Percentiles rank a stretch among this genome's conserved stretches.
phyloP scores from a whole-genome alignment of 2,797 vertebrate species.

The Sebastes nivosus region DNA sequence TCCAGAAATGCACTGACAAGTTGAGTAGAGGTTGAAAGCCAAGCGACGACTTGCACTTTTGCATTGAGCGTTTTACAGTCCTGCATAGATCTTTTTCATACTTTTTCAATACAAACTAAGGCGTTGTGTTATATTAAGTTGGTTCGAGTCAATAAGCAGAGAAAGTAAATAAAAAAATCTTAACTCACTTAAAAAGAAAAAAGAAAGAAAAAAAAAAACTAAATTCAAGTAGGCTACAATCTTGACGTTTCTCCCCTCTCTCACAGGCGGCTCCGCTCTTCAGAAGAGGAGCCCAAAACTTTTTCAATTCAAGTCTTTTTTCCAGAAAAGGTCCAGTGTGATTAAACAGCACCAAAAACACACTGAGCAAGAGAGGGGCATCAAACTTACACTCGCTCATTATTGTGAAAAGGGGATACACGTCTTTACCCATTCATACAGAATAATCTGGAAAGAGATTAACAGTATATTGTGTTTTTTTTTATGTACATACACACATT shows the following conservation, averaged over 20 bases:
- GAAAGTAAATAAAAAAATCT: conserved; percentile 48
- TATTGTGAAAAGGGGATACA: conserved; percentile 54
- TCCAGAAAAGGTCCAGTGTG: conserved; percentile 85
- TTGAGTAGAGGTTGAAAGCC: conserved; percentile 74
- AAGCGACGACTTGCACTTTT: conserved; percentile 79
- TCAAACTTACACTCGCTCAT: conserved; percentile 59
- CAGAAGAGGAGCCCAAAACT: conserved; percentile 53
- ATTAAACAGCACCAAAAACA: conserved; percentile 82
- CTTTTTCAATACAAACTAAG: conserved; percentile 81
- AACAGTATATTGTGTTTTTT: conserved; percentile 73
- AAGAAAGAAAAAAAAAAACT: conserved; percentile 3
- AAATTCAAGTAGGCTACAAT: conserved; percentile 85
- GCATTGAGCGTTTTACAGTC: conserved; percentile 82
- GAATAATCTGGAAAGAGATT: conserved; percentile 75
- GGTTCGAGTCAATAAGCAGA: conserved; percentile 75
- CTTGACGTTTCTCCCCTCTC: conserved; percentile 62
- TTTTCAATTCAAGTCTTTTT: conserved; percentile 76
- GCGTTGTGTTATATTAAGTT: conserved; percentile 80
- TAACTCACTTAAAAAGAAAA: conserved; percentile 11
- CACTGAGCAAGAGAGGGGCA: conserved; percentile 67
- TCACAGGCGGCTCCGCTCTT: conserved; percentile 43
- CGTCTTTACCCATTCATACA: conserved; percentile 57
- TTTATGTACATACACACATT: conserved; percentile 70
- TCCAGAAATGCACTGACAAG: conserved; percentile 66
- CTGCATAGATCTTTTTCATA: conserved; percentile 85